phyloP scores from a whole-genome alignment of 1,140 invertebrate genomes.

The Plectrocnemia conspersa region DNA sequence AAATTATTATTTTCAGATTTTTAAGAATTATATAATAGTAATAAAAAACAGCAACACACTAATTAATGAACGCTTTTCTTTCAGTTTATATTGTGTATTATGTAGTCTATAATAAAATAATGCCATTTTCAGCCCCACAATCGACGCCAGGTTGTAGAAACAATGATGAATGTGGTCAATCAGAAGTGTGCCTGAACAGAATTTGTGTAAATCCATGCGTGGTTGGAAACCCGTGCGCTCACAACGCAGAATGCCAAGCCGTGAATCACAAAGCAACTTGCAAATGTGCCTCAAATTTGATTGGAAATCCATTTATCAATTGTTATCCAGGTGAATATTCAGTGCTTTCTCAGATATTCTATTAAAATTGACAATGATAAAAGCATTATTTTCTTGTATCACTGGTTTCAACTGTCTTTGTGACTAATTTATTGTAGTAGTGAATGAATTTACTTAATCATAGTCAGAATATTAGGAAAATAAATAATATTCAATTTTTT shows the following conservation, averaged over 20 bases:
- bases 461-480: too few relatives aligned
- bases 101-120: background rate
- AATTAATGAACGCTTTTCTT: background rate
- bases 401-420: background rate
- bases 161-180: constrained; percentile 66
- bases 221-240: constrained; percentile 68
- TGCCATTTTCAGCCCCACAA: constrained; percentile 40
- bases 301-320: constrained; percentile 75
- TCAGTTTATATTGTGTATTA: background rate
- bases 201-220: constrained; percentile 74
- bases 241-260: constrained; percentile 72
- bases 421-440: too few relatives aligned
- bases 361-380: constrained; percentile 3
- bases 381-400: constrained; percentile 1
- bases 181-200: constrained; percentile 68
- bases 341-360: too few relatives aligned
- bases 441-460: too few relatives aligned
- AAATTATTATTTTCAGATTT: background rate
- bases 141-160: constrained; percentile 60
- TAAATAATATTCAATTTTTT: too few relatives aligned
- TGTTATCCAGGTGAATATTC: constrained; percentile 65
- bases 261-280: constrained; percentile 72
- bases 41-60: constrained; percentile 22
- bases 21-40: background rate
- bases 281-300: constrained; percentile 66